Percentiles rank a stretch among this genome's conserved stretches.
These are phyloP conservation scores for Salmo trutta DNA, from an alignment of 2,797 vertebrate species.

Conservation along the genomic window DNA sequence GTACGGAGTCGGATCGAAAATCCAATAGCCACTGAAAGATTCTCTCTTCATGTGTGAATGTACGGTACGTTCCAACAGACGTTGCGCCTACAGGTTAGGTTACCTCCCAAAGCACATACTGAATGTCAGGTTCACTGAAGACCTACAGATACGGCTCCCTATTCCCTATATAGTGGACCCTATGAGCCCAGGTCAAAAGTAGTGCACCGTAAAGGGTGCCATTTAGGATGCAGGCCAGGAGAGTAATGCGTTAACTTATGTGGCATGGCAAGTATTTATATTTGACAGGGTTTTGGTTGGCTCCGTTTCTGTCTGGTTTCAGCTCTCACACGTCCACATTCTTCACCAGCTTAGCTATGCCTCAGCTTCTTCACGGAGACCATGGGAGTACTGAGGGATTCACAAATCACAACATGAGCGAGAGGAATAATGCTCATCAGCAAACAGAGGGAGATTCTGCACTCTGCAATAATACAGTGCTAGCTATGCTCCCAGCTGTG, in stretches of 20 bases:
- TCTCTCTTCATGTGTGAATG: background rate
- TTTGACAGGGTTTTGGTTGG: constrained; percentile 7
- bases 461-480: background rate
- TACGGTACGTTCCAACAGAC: background rate
- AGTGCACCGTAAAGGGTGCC: background rate
- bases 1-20: background rate
- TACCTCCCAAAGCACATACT: background rate
- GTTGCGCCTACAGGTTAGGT: background rate
- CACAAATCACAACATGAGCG: background rate
- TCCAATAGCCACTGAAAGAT: background rate
- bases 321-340: background rate
- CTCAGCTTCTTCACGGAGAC: too few species aligned
- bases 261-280: background rate
- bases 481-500: background rate
- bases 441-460: background rate
- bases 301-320: background rate
- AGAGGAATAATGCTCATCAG: background rate
- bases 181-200: background rate
- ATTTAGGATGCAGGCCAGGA: background rate
- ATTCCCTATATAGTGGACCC: background rate
- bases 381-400: background rate
- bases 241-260: background rate
- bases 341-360: background rate
- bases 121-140: background rate
- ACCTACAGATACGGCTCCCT: background rate